These are phyloP conservation scores for Lamellibrachia columna DNA, from an alignment of 2,888 invertebrate genomes.

Conservation along the genomic window DNA sequence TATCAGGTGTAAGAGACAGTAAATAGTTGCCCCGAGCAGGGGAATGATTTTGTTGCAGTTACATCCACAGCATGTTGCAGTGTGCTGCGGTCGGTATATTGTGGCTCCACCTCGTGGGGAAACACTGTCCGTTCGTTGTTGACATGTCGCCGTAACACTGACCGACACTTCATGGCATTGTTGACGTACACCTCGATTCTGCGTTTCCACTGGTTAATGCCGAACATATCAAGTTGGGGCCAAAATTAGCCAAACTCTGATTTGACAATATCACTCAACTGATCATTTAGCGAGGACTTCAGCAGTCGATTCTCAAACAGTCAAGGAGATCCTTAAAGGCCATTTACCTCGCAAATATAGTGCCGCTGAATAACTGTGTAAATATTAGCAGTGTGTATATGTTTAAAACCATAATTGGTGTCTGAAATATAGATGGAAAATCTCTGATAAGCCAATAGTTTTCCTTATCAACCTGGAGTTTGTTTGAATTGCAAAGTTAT, in stretches of 20 bases:
- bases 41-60: neutral
- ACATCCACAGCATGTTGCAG: neutral
- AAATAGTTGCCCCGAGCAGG: neutral
- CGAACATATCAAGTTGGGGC: neutral
- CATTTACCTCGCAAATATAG: neutral
- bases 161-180: neutral
- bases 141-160: neutral
- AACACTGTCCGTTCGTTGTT: neutral
- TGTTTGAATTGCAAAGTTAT: neutral
- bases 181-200: neutral
- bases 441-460: neutral
- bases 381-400: slow-evolving; percentile 4
- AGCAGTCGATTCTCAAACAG: neutral
- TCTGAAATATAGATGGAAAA: neutral
- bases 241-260: neutral
- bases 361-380: neutral
- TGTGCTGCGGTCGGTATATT: neutral
- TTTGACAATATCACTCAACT: neutral
- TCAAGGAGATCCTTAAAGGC: neutral
- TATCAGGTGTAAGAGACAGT: neutral
- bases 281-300: neutral
- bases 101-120: neutral
- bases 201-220: neutral
- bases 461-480: neutral
- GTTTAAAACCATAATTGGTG: neutral